A percentile compares a stretch with the other conserved stretches of the same genome.
Evolutionary conservation across 2,888 invertebrate species (phyloP).

Genomic region (Meliscaeva auricollis): DNA sequence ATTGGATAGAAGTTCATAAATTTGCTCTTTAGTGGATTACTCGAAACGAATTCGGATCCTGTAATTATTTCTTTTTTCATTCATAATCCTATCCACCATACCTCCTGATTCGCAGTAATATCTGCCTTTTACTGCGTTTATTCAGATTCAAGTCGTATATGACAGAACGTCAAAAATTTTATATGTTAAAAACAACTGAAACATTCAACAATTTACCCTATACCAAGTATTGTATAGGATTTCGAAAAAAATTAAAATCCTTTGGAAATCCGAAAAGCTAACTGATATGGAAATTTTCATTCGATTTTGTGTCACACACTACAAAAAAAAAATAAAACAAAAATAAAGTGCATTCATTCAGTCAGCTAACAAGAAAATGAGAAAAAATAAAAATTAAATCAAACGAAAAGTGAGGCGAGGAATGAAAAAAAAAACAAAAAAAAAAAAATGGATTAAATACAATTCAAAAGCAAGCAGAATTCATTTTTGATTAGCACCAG

Average conservation of each 20-base stretch:
- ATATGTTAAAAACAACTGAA: neutral
- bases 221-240: neutral
- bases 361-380: constrained; percentile 17
- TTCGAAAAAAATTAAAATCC: neutral
- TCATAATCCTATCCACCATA: no score
- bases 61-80: no score
- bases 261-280: constrained; percentile 41
- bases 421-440: neutral
- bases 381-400: neutral
- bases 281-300: constrained; percentile 53
- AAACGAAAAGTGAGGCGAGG: neutral
- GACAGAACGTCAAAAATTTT: neutral
- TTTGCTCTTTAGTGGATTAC: no score
- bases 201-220: neutral
- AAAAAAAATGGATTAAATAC: constrained; percentile 2
- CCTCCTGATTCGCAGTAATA: no score
- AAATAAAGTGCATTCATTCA: constrained; percentile 64
- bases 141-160: no score
- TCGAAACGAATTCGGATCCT: no score
- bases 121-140: no score
- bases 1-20: no score
- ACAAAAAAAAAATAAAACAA: neutral
- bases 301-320: constrained; percentile 59
- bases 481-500: constrained; percentile 65
- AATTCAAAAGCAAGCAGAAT: constrained; percentile 43